These are phyloP conservation scores for Torymus texanus DNA, from an alignment of 2,888 invertebrate genomes.

Conservation along the genomic window DNA sequence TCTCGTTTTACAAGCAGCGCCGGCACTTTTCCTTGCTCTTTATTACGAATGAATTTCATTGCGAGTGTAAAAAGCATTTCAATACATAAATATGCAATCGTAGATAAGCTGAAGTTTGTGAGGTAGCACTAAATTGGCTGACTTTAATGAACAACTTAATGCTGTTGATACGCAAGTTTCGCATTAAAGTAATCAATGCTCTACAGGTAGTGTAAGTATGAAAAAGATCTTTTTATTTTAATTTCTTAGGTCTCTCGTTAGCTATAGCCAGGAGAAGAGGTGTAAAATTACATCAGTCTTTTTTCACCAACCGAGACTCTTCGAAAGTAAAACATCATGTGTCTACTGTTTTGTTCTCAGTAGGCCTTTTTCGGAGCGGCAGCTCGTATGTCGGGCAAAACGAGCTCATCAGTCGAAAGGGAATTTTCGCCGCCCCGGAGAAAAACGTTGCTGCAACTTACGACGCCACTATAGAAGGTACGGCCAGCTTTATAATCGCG, in stretches of 20 bases:
- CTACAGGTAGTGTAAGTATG: too few species aligned
- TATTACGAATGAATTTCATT: conserved; percentile 1
- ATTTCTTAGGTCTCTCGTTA: too few species aligned
- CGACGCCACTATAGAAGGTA: conserved; percentile 41
- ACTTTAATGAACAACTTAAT: conserved; percentile 8
- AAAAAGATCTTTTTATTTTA: too few species aligned
- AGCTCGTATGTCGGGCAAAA: conserved; percentile 1
- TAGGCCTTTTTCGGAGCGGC: too few species aligned
- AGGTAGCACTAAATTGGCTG: background rate
- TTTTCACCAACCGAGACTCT: too few species aligned
- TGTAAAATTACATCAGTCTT: too few species aligned
- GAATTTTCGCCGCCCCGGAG: conserved; percentile 26
- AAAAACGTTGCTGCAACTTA: conserved; percentile 38
- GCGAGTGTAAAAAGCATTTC: conserved; percentile 3
- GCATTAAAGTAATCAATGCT: background rate
- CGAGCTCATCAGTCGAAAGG: conserved; percentile 39
- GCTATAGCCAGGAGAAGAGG: too few species aligned
- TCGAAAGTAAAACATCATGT: too few species aligned
- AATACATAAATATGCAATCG: background rate
- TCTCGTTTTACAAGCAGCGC: conserved; percentile 23
- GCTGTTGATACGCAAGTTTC: background rate
- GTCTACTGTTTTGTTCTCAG: too few species aligned
- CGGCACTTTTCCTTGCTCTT: conserved; percentile 1
- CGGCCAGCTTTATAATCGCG: background rate
- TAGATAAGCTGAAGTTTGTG: background rate